Evolutionary conservation across 2,888 invertebrate species (phyloP).

Genomic region (Rhimphoctona megacephalus): DNA sequence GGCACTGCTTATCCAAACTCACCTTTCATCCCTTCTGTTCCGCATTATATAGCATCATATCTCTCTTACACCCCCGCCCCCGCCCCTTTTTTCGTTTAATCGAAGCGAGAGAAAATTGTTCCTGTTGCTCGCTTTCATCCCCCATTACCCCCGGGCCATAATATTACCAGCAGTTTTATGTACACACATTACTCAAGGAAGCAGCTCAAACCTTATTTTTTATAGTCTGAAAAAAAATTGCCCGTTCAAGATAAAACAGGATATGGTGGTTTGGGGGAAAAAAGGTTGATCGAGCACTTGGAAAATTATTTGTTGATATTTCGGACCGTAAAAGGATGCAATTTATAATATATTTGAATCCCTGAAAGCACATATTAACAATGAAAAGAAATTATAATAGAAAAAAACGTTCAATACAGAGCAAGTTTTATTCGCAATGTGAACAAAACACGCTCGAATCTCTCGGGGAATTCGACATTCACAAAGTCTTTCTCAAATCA

Average conservation of each 20-base stretch:
- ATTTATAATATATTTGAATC: neutral
- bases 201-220: constrained; percentile 10
- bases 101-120: constrained; percentile 51
- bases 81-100: constrained; percentile 35
- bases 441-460: neutral
- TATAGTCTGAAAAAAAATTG: constrained; percentile 5
- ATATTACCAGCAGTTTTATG: constrained; percentile 16
- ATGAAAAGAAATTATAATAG: neutral
- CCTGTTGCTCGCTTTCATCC: constrained; percentile 53
- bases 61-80: constrained; percentile 3
- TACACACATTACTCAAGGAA: constrained; percentile 14
- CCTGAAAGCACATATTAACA: neutral
- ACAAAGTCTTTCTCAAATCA: neutral
- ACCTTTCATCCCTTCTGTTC: constrained; percentile 45
- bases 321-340: neutral
- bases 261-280: neutral
- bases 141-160: constrained; percentile 43
- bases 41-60: constrained; percentile 12
- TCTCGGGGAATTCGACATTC: neutral
- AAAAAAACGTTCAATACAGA: neutral
- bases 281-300: neutral
- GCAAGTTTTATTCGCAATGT: neutral
- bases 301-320: neutral
- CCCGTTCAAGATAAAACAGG: neutral
- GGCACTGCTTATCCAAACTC: constrained; percentile 47